Evolutionary conservation across 2,888 invertebrate genomes (phyloP), one percentile per base, ranked within the genome.

Genomic region (Mystacides longicornis): DNA sequence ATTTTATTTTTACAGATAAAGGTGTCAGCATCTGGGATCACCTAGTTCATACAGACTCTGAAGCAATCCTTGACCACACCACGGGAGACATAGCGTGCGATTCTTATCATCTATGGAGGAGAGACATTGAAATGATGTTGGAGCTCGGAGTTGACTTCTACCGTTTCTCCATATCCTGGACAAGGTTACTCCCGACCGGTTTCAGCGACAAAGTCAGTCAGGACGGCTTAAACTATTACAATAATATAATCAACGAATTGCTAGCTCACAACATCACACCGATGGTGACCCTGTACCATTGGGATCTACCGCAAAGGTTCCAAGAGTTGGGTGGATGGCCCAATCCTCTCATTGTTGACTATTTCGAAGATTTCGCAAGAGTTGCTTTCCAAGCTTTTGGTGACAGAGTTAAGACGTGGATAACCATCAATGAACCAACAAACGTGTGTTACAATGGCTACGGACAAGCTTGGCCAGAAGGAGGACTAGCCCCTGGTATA

Each of bases 21-120:
- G 78, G 81, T 1, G 78, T 79, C 62, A 82, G 77, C 64, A 81
- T 85, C 21, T 87, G 86, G 87, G 87, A 88, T 66, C 72, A 71
- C 4, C 80, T 82, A 62, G 78, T 81, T 0, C 83, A 83, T 63
- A 65, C 67, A 3, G 63, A 73, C 48, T 75, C 79, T 0, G 76
- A 81, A 3, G 64, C 74, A 0, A 73, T 85, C 1, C 69, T 69
- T 47, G 81, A 84, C 64, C 71, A 71, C 47, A 67, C 70, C 7
- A 82, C 75, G 23, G 86, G 81, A 0, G 83, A 86, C 64, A 68
- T 82, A 0, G 81, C 86, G 0, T 81, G 81, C 55, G 82, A 86
- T 66, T 82, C 85, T 33, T 87, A 85, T 68, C 79, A 84, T 67
- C 74, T 71, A 57, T 81, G 78, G 67, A 71, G 73, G 62, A 76